Base-by-base conservation (phyloP, 2,113 vertebrate species). In the Sarotherodon lohbergeri region DNA sequence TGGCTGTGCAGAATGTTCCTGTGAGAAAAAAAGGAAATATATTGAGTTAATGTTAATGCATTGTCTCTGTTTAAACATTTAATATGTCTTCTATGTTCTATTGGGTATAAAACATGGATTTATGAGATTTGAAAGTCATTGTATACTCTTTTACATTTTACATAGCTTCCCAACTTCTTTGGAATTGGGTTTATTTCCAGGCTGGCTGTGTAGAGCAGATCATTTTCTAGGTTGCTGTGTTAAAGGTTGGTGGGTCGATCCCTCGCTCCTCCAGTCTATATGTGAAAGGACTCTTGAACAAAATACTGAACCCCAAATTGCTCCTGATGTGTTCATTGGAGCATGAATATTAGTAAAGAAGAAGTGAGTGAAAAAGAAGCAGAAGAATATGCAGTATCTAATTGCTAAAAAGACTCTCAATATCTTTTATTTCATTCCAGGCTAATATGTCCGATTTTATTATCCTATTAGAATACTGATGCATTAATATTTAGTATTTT, bases 1-100 rank as follows among this genome's bases (percentile, higher is more conserved):
- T 85, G 59, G 96, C 96, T 3, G 93, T 94, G 91, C 93, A 96
- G 4, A 96, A 90, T 22, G 93, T 96, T 55, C 95, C 96, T 97
- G 81, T 12, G 43, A 29, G 24, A 73, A 43, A 54, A 6, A 85
- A 55, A 80, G 2, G 7, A 46, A 71, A 50, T 36, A 73, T 3
- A 32, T 2, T 80, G 32, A 61, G 73, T 11, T 66, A 34, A 63
- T 66, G 17, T 17, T 4, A 8, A 8, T 19, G 4, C 39, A 50
- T 36, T 19, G 9, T 61, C 22, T 73, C 22, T 29, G 14, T 73
- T 73, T 48, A 48, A 73, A 48, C 41, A 29, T 48, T 27, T 48
- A 46, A 73, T 17, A 48, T 48, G 7, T 46, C 3, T 46, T 73
- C 22, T 46, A 73, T 73, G 41, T 29, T 73, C 22, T 48, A 73